These are phyloP conservation scores for Siphamia tubifer DNA, from an alignment of 2,113 vertebrate species.

Conservation along the genomic window DNA sequence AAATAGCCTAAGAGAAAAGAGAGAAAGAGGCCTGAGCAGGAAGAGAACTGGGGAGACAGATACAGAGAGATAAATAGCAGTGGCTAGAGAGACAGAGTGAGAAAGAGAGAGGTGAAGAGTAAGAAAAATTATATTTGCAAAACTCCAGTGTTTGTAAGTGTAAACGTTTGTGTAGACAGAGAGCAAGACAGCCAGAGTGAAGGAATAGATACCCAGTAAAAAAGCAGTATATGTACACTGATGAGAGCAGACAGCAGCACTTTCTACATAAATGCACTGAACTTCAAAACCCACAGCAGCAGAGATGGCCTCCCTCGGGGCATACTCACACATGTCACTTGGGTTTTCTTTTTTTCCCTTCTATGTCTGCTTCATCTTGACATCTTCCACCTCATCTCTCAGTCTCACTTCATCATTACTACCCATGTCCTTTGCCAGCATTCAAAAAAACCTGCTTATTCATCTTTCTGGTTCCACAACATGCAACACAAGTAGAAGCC, in stretches of 20 bases:
- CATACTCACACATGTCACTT: slow-evolving; percentile 6
- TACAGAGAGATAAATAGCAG: neutral
- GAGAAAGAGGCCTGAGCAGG: slow-evolving; percentile 4
- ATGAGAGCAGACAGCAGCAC: slow-evolving; percentile 67
- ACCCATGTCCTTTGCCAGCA: neutral
- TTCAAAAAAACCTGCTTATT: neutral
- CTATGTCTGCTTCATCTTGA: slow-evolving; percentile 1
- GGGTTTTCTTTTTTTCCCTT: slow-evolving; percentile 14
- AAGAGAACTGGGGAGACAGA: slow-evolving; percentile 11
- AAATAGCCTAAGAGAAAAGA: slow-evolving; percentile 63
- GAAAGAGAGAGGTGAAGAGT: neutral
- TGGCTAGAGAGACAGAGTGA: neutral
- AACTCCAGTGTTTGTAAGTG: neutral
- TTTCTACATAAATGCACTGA: slow-evolving; percentile 69
- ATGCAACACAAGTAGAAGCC: neutral
- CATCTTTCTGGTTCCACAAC: neutral
- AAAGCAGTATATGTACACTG: slow-evolving; percentile 31
- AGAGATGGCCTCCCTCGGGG: slow-evolving; percentile 55
- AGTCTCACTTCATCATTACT: slow-evolving; percentile 12
- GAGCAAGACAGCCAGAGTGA: neutral
- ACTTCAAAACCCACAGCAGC: slow-evolving; percentile 49
- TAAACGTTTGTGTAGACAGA: neutral
- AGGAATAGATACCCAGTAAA: slow-evolving; percentile 1
- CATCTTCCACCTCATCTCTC: slow-evolving; percentile 20
- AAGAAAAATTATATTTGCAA: slow-evolving; percentile 10